Conservation (phyloP, 2,888 invertebrate species). For the Synanthedon tipuliformis region DNA sequence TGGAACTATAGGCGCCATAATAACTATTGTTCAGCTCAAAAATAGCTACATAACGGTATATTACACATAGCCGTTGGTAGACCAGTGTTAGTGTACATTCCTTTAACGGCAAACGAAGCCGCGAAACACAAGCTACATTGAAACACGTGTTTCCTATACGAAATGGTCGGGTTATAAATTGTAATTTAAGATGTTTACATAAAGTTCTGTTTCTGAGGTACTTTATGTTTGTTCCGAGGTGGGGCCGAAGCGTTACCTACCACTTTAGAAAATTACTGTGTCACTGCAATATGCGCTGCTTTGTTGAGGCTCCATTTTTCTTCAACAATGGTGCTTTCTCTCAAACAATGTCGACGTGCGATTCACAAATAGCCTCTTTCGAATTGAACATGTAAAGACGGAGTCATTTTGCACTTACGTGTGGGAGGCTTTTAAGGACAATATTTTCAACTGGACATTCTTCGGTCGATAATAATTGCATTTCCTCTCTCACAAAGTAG, state of each 20-base stretch:
- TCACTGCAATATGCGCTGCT: constrained; percentile 27
- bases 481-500: no score
- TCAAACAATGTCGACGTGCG: not conserved
- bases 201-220: not conserved
- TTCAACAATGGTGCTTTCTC: constrained; percentile 18
- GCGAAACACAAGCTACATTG: not conserved
- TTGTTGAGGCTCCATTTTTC: constrained; percentile 31
- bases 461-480: no score
- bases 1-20: no score
- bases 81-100: no score
- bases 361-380: not conserved
- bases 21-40: no score
- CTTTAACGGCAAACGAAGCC: no score
- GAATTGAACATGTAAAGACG: not conserved
- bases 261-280: constrained; percentile 52
- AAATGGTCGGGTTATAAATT: not conserved
- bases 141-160: not conserved
- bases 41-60: no score
- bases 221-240: not conserved
- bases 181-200: no score
- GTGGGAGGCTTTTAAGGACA: no score
- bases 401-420: not conserved
- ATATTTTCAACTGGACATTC: no score
- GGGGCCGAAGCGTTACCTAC: constrained; percentile 15
- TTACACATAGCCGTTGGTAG: no score